These are phyloP conservation scores for Phenganax stokvisi DNA, from an alignment of 92 coral and sea anemone species.

Conservation along the genomic window DNA sequence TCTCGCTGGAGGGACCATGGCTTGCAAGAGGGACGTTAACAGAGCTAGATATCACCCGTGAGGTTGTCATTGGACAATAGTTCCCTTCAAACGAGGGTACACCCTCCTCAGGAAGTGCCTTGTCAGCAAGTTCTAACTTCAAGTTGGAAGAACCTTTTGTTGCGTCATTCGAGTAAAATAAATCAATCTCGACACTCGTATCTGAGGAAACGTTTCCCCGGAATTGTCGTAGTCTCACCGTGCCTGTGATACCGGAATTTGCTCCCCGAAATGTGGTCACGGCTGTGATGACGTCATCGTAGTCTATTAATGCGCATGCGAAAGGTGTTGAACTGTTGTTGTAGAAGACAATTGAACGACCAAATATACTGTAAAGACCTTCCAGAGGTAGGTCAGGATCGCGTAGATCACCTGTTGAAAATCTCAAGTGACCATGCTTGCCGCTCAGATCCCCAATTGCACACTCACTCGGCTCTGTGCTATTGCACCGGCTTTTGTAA, in stretches of 20 bases:
- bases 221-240: conserved; percentile 65
- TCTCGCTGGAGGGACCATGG: conserved; percentile 46
- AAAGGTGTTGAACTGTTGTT: conserved; percentile 41
- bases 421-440: conserved; percentile 55
- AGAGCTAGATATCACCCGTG: conserved; percentile 50
- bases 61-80: conserved; percentile 57
- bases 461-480: conserved; percentile 43
- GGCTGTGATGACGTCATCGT: conserved; percentile 49
- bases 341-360: conserved; percentile 72
- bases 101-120: conserved; percentile 25
- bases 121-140: conserved; percentile 2
- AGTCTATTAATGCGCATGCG: conserved; percentile 72
- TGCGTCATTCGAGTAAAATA: conserved; percentile 58
- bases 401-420: conserved; percentile 26
- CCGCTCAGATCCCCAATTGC: conserved; percentile 78
- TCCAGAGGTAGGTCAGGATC: conserved; percentile 59
- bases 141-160: conserved; percentile 10
- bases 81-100: conserved; percentile 17
- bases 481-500: conserved; percentile 48
- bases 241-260: conserved; percentile 60
- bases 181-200: conserved; percentile 55
- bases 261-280: conserved; percentile 66
- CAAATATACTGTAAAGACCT: conserved; percentile 62
- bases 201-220: conserved; percentile 32
- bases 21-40: conserved; percentile 60